Conservation (phyloP, 2,113 vertebrate genomes). For the Astur gentilis region DNA sequence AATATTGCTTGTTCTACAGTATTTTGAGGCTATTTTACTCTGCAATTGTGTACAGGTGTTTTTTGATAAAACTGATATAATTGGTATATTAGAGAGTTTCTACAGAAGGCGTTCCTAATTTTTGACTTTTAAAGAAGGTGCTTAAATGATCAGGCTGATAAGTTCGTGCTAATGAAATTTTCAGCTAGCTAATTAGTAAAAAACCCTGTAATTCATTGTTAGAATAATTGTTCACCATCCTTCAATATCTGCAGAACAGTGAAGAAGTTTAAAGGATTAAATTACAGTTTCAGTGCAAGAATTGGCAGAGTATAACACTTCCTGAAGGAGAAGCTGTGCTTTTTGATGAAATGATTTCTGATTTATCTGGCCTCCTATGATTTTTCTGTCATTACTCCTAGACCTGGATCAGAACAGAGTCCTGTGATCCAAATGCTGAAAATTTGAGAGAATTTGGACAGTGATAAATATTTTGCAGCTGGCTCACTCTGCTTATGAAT, state of each 20-base stretch:
- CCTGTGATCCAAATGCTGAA: constrained; percentile 17
- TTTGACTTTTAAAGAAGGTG: background rate
- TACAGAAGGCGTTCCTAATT: background rate
- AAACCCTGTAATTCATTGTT: background rate
- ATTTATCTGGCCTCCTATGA: background rate
- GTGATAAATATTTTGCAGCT: constrained; percentile 57
- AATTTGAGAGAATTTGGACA: constrained; percentile 28
- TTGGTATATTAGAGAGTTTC: background rate
- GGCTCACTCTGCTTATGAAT: constrained; percentile 36
- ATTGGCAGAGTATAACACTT: background rate
- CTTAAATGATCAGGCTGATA: background rate
- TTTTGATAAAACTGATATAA: background rate
- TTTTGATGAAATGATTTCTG: background rate
- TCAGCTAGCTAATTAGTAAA: background rate
- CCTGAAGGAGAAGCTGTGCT: background rate
- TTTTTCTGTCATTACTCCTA: background rate
- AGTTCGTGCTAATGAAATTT: background rate
- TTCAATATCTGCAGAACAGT: background rate
- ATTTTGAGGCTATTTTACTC: background rate
- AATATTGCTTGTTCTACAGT: background rate
- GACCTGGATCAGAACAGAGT: constrained; percentile 34
- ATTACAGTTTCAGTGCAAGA: background rate
- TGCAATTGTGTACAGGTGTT: background rate
- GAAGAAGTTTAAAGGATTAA: background rate
- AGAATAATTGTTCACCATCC: background rate